These are phyloP conservation scores for Gastrophysa polygoni DNA, from an alignment of 2,888 invertebrate species.

Conservation along the genomic window DNA sequence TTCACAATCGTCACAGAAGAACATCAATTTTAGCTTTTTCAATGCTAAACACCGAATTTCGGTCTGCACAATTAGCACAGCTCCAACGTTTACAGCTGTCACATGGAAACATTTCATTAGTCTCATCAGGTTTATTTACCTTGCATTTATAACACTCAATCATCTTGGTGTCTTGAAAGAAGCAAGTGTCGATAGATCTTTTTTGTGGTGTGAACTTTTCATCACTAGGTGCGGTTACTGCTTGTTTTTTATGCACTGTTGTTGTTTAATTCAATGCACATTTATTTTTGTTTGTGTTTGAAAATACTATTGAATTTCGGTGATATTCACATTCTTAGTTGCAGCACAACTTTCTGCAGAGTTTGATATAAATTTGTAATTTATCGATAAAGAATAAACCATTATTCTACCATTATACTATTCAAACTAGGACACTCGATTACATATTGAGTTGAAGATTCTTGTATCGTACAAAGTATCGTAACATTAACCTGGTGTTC, in stretches of 20 bases:
- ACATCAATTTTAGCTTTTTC: neutral
- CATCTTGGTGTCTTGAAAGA: neutral
- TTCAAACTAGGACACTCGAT: too few relatives aligned
- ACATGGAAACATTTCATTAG: neutral
- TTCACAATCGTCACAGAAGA: neutral
- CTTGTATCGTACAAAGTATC: too few relatives aligned
- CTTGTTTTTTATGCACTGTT: slow-evolving; percentile 3
- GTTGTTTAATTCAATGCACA: neutral
- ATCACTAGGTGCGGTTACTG: neutral
- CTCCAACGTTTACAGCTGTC: neutral
- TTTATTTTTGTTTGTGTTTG: neutral
- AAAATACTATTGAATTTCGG: neutral
- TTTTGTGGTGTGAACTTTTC: neutral
- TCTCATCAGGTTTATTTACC: neutral
- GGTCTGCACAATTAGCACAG: slow-evolving; percentile 6
- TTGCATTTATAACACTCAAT: neutral
- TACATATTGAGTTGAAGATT: too few relatives aligned
- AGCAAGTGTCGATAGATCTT: neutral
- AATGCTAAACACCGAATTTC: neutral
- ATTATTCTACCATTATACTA: too few relatives aligned
- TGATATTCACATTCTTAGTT: too few relatives aligned
- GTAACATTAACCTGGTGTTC: too few relatives aligned
- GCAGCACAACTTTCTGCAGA: too few relatives aligned
- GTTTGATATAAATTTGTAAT: too few relatives aligned
- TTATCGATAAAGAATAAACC: too few relatives aligned